Evolutionary conservation across 2,113 vertebrate species (phyloP).

Genomic region (Calonectris borealis): DNA sequence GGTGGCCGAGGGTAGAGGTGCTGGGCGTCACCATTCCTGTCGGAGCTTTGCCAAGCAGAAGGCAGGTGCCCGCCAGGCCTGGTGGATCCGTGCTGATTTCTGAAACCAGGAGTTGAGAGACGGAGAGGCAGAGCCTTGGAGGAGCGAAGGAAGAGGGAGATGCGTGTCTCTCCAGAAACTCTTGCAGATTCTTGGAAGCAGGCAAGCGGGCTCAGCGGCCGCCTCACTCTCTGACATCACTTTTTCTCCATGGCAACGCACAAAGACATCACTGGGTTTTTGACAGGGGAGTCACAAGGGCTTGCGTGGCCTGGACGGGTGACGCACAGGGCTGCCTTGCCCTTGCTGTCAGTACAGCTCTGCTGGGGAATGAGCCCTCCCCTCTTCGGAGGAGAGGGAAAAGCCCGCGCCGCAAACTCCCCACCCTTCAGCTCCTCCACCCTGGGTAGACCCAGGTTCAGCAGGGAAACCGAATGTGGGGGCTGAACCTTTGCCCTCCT

Average conservation of each 20-base stretch:
- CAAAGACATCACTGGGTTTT: not conserved
- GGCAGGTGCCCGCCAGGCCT: not conserved
- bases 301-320: not conserved
- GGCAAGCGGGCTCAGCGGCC: accelerated
- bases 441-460: not conserved
- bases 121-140: not conserved
- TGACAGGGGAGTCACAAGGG: not conserved
- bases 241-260: not conserved
- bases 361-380: not conserved
- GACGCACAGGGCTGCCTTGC: not conserved
- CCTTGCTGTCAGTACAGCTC: not conserved
- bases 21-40: not conserved
- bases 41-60: not conserved
- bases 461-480: not conserved
- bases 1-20: not conserved
- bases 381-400: not conserved
- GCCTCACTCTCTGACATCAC: not conserved
- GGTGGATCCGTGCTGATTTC: not conserved
- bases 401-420: not conserved
- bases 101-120: not conserved
- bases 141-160: not conserved
- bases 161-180: not conserved
- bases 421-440: not conserved
- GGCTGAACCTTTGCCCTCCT: not conserved
- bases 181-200: not conserved